A percentile compares a stretch with the other conserved stretches of the same genome.
phyloP scores from a whole-genome alignment of 2,113 vertebrate genomes.

The Collichthys lucidus region DNA sequence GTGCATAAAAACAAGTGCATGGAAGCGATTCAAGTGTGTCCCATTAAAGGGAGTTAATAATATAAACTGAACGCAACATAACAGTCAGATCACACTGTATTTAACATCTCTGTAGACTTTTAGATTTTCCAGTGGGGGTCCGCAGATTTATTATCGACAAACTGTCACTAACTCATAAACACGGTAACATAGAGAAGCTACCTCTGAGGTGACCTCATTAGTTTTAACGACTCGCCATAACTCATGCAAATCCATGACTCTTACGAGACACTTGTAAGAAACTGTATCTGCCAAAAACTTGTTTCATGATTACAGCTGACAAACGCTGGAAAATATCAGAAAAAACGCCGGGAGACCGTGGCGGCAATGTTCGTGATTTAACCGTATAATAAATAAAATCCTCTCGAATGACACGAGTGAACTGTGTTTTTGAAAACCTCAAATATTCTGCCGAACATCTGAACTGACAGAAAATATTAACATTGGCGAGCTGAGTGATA shows the following conservation, averaged over 20 bases:
- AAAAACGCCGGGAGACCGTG: rapidly evolving
- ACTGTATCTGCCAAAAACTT: background rate
- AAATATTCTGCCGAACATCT: background rate
- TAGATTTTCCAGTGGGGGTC: constrained; percentile 19
- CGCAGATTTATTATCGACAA: constrained; percentile 54
- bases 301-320: constrained; percentile 23
- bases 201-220: constrained; percentile 42
- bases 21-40: background rate
- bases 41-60: background rate
- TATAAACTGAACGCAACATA: background rate
- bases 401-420: background rate
- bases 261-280: constrained; percentile 4
- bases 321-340: background rate
- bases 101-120: background rate
- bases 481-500: background rate
- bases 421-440: background rate
- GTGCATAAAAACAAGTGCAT: background rate
- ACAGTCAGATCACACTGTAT: too few relatives aligned
- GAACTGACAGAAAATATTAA: background rate
- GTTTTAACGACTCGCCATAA: constrained; percentile 23
- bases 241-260: constrained; percentile 6
- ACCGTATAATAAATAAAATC: background rate
- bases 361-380: background rate
- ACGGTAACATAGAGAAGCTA: constrained; percentile 22
- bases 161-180: constrained; percentile 36